Evolutionary conservation across 2,113 vertebrate species (phyloP), one percentile per base, ranked within the genome.

Genomic region (Hydropotes inermis): DNA sequence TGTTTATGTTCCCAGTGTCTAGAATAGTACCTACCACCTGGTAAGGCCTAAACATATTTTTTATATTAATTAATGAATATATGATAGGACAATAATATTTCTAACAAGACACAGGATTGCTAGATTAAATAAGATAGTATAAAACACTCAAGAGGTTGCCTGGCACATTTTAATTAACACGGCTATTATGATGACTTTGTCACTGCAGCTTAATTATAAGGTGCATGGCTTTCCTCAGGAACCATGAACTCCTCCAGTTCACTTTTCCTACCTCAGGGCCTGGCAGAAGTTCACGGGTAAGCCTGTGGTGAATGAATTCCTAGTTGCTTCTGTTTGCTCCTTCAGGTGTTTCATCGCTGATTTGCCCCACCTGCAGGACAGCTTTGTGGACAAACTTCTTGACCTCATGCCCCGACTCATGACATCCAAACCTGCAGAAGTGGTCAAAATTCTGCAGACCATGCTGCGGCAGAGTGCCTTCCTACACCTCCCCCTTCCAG

Each of bases 401-500:
- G 99, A 99, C 95, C 98, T 99, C 85, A 99, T 99, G 99, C 99
- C 99, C 30, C 98, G 99, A n/a, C 99, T 99, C 0, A 99, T 99
- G 55, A 99, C 99, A 0, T 99, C 99, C 89, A 99, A 99, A 45
- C 99, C 99, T 0, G 98, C 98, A 2, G 99, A 99, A 98, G 98
- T 99, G 90, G 99, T 99, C 57, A 99, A 99, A 98, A 99, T 99
- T 97, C 99, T 99, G 15, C 99, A 99, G 98, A 99, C 99, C 16
- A 99, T 99, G 0, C 98, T 99, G 78, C 98, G 99, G 19, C 99
- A 99, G 98, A 99, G 99, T 82, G 98, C 99, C 93, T 99, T 99
- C 97, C 99, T 99, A 85, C 99, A 99, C 92, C 99, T 99, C 55
- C 98, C 98, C 14, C 99, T 99, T 13, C 99, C 99, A 6, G 99